Base-by-base conservation (phyloP, 53 echinoderm and acorn worm genomes). In the Patiria pectinifera region DNA sequence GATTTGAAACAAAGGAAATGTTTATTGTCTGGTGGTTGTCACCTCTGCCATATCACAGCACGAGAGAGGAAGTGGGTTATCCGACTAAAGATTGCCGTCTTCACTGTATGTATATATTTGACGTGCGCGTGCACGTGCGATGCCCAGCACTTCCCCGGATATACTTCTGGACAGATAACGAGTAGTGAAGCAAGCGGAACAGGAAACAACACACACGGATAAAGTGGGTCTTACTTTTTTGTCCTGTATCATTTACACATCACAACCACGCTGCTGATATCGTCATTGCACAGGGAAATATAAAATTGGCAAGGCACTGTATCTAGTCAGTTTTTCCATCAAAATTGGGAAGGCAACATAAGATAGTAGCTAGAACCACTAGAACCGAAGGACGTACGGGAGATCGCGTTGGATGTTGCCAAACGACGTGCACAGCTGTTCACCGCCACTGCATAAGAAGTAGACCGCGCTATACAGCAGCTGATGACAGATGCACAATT, bases 1-100 rank as follows among this genome's bases (percentile, higher is more conserved):
- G 10, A 14, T 74, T 74, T 74, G 24, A 74, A 78, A 78, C 79
- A 78, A 78, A 44, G 79, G 79, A 78, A 78, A 78, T 78, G 46
- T 46, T 35, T 78, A 78, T 46, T 78, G 79, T 78, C 79, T 78
- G 46, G 79, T 78, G 79, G 12, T 45, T 78, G 79, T 15, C 14
- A 14, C 24, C 79, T 45, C 16, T 15, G 45, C 79, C 74, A 45
- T 2, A 43, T 15, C 45, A 78, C 45, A 46, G 45, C 79, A 46
- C 79, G 47, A 44, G 45, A 46, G 79, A 78, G 79, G 79, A 78
- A 78, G 35, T 78, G 15, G 76, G 79, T 78, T 44, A 78, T 46
- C 79, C 15, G 79, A 78, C 79, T 78, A 78, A 2, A 77, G 0
- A 2, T 4, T 4, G 4, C 4, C 70, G 21, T 12, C 16, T 19